These are phyloP conservation scores for Xiphorhynchus erythropygius DNA, from an alignment of 2,797 vertebrate species.

Conservation along the genomic window DNA sequence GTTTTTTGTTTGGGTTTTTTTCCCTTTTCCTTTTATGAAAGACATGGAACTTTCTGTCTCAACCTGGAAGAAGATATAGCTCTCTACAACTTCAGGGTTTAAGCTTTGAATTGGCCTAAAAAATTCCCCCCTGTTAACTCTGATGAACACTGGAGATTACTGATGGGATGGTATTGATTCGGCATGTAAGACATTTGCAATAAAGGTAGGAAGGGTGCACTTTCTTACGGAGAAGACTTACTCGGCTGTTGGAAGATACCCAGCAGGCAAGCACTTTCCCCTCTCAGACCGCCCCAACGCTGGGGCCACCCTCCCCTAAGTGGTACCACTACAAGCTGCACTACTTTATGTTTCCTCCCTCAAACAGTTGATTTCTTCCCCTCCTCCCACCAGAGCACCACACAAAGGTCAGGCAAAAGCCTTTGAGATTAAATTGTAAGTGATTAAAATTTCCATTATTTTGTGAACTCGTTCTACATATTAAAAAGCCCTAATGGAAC, in stretches of 20 bases:
- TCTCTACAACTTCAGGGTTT: not conserved
- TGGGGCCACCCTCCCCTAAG: not conserved
- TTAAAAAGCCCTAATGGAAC: slow-evolving; percentile 48
- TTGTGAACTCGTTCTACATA: slow-evolving; percentile 61
- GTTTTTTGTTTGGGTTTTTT: too few species aligned
- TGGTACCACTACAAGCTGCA: not conserved
- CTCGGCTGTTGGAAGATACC: not conserved
- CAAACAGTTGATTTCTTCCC: not conserved
- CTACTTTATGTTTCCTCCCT: not conserved
- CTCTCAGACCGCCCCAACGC: not conserved
- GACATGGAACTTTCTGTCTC: not conserved
- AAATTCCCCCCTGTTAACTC: not conserved
- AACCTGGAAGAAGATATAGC: not conserved
- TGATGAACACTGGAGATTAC: not conserved
- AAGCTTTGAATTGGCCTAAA: not conserved
- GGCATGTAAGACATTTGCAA: not conserved
- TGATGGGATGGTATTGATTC: not conserved
- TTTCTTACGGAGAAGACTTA: not conserved
- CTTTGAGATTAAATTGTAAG: slow-evolving; percentile 62
- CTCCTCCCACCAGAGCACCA: slow-evolving; percentile 2
- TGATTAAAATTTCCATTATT: slow-evolving; percentile 72
- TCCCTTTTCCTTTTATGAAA: not conserved
- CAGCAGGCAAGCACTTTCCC: not conserved
- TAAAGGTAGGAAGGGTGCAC: not conserved
- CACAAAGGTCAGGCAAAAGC: slow-evolving; percentile 44